phyloP scores from a whole-genome alignment of 2,113 vertebrate genomes.

The Pavo muticus region DNA sequence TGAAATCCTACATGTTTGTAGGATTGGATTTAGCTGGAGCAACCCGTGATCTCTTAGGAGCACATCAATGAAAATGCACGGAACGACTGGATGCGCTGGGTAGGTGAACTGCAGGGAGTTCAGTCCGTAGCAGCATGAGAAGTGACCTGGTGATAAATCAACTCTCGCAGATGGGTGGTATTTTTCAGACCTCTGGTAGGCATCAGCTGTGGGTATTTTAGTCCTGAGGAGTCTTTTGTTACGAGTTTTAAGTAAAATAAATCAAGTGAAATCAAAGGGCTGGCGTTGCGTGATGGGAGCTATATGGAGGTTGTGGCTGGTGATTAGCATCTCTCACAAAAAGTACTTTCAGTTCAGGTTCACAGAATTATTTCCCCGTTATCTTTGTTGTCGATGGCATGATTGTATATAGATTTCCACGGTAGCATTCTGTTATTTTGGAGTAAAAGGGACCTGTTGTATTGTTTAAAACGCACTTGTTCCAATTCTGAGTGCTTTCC shows the following conservation, averaged over 20 bases:
- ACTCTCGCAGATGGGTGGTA: background rate
- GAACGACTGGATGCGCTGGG: background rate
- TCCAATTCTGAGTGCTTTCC: constrained; percentile 80
- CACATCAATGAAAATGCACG: background rate
- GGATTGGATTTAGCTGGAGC: background rate
- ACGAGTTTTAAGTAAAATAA: constrained; percentile 24
- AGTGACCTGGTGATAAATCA: background rate
- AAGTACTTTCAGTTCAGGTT: constrained; percentile 68
- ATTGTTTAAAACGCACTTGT: constrained; percentile 80
- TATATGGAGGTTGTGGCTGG: background rate
- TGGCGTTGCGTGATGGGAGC: background rate
- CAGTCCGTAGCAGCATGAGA: background rate
- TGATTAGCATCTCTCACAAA: constrained; percentile 31
- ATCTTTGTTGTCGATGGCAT: constrained; percentile 79
- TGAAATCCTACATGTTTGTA: background rate
- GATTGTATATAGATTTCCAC: constrained; percentile 79
- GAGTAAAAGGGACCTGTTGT: constrained; percentile 75
- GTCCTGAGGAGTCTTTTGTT: background rate
- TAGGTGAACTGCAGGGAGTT: background rate
- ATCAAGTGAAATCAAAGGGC: background rate
- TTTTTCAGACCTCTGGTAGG: background rate
- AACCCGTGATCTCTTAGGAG: background rate
- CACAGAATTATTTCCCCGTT: constrained; percentile 88
- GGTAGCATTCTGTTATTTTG: constrained; percentile 63
- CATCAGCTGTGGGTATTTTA: background rate